Evolutionary conservation across 2,888 invertebrate genomes (phyloP).

Genomic region (Tipula unca): DNA sequence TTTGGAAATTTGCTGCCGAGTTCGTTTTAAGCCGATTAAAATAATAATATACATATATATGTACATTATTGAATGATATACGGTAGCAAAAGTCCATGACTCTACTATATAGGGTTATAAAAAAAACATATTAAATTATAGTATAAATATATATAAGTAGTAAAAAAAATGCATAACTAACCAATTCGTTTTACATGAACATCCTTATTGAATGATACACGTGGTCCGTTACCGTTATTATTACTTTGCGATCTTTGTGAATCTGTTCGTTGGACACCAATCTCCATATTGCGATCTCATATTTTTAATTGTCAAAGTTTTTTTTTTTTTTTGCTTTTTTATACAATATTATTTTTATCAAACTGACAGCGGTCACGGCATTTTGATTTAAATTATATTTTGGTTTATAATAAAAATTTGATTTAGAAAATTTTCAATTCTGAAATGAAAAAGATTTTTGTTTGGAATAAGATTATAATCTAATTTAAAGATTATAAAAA

Average conservation of each 20-base stretch:
- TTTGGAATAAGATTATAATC: background rate
- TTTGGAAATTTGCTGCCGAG: background rate
- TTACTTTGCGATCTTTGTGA: conserved; percentile 28
- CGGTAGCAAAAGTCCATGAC: background rate
- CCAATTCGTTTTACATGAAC: conserved; percentile 85
- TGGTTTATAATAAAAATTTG: background rate
- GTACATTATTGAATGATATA: background rate
- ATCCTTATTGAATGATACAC: conserved; percentile 83
- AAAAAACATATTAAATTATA: background rate
- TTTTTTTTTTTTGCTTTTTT: background rate
- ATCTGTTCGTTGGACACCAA: conserved; percentile 29
- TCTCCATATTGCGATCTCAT: conserved; percentile 24
- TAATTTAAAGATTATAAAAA: background rate
- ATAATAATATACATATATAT: too few species aligned
- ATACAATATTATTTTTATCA: background rate
- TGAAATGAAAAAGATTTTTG: background rate
- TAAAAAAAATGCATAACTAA: conserved; percentile 44
- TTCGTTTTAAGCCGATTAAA: background rate
- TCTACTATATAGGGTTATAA: background rate
- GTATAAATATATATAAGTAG: conserved; percentile 16
- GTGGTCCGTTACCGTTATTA: conserved; percentile 53
- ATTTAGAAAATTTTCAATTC: background rate
- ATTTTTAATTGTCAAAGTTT: background rate
- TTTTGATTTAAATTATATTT: background rate
- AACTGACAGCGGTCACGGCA: background rate